A percentile compares a stretch with the other conserved stretches of the same genome.
phyloP scores from a whole-genome alignment of 2,888 invertebrate genomes.

The Zele albiditarsus region DNA sequence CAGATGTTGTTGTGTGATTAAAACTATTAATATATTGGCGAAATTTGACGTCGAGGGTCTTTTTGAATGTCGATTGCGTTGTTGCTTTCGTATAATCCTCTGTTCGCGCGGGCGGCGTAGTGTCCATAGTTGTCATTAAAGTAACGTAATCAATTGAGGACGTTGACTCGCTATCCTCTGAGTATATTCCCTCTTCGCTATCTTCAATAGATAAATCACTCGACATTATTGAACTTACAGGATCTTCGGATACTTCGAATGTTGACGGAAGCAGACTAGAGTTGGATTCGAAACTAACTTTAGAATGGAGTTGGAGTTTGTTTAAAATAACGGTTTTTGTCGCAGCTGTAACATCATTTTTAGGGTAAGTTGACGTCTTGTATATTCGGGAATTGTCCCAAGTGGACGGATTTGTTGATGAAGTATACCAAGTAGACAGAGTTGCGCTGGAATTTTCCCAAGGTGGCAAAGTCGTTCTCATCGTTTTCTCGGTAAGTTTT shows the following conservation, averaged over 20 bases:
- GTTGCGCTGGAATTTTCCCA: conserved; percentile 42
- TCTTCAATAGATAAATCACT: conserved; percentile 72
- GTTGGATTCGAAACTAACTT: conserved; percentile 36
- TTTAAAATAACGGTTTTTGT: conserved; percentile 27
- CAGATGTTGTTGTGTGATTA: background rate
- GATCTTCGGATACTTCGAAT: conserved; percentile 25
- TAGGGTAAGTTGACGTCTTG: conserved; percentile 44
- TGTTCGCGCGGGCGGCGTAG: conserved; percentile 76
- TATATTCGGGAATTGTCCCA: conserved; percentile 39
- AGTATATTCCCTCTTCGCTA: conserved; percentile 74
- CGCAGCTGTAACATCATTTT: conserved; percentile 43
- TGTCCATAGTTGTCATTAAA: conserved; percentile 73
- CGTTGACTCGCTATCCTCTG: conserved; percentile 70
- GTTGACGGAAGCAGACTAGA: conserved; percentile 16
- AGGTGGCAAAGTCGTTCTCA: conserved; percentile 50
- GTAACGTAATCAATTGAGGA: conserved; percentile 69
- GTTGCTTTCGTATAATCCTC: conserved; percentile 75
- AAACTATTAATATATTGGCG: conserved; percentile 11
- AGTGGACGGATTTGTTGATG: conserved; percentile 51
- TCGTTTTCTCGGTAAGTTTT: conserved; percentile 52
- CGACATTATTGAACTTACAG: conserved; percentile 2
- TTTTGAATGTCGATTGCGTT: conserved; percentile 51
- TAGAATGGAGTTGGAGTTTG: conserved; percentile 19
- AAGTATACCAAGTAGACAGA: conserved; percentile 55
- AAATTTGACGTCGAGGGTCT: conserved; percentile 58